Conservation (phyloP, 2,113 vertebrate species). For the Psephotus haematonotus region DNA sequence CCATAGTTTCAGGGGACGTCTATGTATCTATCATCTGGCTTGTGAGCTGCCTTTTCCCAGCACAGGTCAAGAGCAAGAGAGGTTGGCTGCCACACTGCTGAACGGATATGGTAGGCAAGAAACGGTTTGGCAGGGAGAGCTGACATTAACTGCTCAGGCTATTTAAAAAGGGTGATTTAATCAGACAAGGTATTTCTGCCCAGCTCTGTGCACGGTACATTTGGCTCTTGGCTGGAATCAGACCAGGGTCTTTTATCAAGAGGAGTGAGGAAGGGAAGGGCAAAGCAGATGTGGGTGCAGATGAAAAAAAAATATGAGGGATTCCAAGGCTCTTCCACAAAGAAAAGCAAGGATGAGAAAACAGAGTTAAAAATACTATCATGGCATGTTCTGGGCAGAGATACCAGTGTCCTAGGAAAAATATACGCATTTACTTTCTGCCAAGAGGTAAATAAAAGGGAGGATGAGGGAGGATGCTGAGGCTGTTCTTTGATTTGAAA, state of each 20-base stretch:
- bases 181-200: constrained; percentile 46
- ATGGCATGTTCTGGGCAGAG: constrained; percentile 60
- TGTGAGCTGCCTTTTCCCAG: constrained; percentile 27
- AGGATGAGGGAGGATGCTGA: constrained; percentile 58
- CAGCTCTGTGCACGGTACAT: background rate
- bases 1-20: background rate
- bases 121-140: constrained; percentile 18
- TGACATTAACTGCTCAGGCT: constrained; percentile 34
- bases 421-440: background rate
- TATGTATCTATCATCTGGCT: background rate
- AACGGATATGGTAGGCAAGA: constrained; percentile 1
- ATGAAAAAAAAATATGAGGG: background rate
- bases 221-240: constrained; percentile 40
- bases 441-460: constrained; percentile 56
- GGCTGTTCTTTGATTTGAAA: constrained; percentile 56
- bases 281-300: constrained; percentile 40
- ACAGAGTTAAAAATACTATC: constrained; percentile 55
- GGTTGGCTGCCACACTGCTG: background rate
- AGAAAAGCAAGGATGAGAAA: constrained; percentile 37
- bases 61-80: background rate
- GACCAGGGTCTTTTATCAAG: constrained; percentile 43
- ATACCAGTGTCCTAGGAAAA: constrained; percentile 50
- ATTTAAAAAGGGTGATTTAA: constrained; percentile 67
- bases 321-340: constrained; percentile 19
- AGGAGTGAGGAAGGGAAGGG: constrained; percentile 20